Conservation (phyloP, 2,888 invertebrate species). For the Thera britannica region DNA sequence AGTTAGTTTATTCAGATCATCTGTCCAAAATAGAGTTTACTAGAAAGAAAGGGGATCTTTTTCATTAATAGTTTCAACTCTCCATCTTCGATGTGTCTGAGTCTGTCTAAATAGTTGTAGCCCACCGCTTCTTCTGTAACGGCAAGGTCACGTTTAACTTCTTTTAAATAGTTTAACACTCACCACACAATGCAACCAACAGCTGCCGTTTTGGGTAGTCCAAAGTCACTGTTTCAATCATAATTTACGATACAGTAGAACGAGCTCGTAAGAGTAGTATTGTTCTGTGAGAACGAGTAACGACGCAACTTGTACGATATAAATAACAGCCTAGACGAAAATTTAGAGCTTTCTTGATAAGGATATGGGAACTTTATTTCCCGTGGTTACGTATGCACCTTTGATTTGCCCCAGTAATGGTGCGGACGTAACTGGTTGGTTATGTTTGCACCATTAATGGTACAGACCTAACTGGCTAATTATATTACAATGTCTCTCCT, state of each 20-base stretch:
- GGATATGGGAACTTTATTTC: background rate
- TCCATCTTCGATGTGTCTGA: too few species aligned
- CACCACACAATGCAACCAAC: slow-evolving; percentile 14
- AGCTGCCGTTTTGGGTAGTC: slow-evolving; percentile 5
- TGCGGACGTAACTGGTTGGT: too few species aligned
- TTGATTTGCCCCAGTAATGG: too few species aligned
- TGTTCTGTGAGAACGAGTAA: background rate
- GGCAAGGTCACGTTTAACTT: background rate
- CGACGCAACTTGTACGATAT: background rate
- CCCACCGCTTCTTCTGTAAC: too few species aligned
- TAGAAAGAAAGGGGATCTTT: too few species aligned
- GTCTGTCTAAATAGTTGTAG: too few species aligned
- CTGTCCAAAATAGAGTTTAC: background rate
- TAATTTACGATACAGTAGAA: background rate
- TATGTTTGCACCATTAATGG: too few species aligned
- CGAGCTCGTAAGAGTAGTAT: too few species aligned
- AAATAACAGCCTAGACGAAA: background rate
- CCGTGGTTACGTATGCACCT: too few species aligned
- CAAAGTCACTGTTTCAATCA: background rate
- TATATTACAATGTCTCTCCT: too few species aligned
- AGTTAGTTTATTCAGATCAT: background rate
- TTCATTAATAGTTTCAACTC: too few species aligned
- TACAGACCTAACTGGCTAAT: too few species aligned
- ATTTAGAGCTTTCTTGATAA: background rate
- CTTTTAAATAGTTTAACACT: background rate